Evolutionary conservation across 2,797 vertebrate genomes (phyloP), one percentile per base, ranked within the genome.

Genomic region (Argyrosomus regius): DNA sequence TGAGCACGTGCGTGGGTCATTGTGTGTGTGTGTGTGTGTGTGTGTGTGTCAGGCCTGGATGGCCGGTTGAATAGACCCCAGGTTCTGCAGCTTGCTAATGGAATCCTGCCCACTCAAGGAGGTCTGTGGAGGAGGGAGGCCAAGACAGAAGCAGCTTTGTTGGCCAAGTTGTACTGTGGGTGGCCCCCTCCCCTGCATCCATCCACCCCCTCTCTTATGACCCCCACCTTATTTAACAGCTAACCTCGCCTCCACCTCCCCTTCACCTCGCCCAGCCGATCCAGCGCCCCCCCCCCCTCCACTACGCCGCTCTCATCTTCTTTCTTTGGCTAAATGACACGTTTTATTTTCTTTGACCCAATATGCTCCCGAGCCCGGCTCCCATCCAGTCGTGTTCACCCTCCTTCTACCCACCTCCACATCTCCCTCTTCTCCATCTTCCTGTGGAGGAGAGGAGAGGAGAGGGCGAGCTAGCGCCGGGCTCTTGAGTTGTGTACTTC

Each of bases 81-180:
- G 91, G 93, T 92, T 92, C 90, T 94, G 91, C 92, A 93, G 94
- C 90, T 92, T 91, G 94, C 93, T 93, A 94, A 94, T 94, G 94
- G 93, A 94, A 92, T 93, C 92, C 92, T 89, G 88, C 91, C 93
- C 93, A 92, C 94, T 94, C 89, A 91, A 94, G 94, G 93, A 94
- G 94, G 92, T 93, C 92, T 94, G 89, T 89, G 91, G 91, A 91
- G 89, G 91, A 93, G 91, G 92, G 91, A 92, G 92, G 91, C 92
- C 95, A 95, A 96, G 94, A 97, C 95, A 93, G 94, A 96, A 95
- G 95, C 93, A 94, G 95, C 96, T 96, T 97, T 97, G 97, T 97
- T 96, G 95, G 90, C 90, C 90, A 94, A 87, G 93, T 93, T 91
- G 94, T 96, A 95, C 96, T 93, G 96, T 97, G 97, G 96, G 96